Evolutionary conservation across 2,888 invertebrate species (phyloP), one percentile per base, ranked within the genome.

Genomic region (Holacanthella duospinosa): DNA sequence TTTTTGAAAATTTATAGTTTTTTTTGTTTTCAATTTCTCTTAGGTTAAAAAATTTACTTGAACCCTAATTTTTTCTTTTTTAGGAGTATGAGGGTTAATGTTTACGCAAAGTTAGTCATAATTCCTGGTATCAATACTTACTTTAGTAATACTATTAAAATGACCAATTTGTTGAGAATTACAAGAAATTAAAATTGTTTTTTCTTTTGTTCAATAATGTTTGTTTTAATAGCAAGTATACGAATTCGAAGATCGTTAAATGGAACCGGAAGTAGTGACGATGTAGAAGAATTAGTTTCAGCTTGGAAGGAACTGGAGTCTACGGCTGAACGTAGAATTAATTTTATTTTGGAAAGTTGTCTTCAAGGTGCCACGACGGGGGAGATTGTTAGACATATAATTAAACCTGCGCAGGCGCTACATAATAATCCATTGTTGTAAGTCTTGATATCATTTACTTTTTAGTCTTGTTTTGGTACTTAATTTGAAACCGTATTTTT

Each of bases 271-370:
- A 16, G 9, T 36, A 16, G 16, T 9, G 36, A 36, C 16, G 36
- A 36, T 16, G 16, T 6, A 16, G 55, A 55, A 55, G 21, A 6
- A 4, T 16, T 27, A 28, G 3, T 58, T 3, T 29, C 6, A 29
- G 29, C 29, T 24, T 58, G 58, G 58, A 43, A 28, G 29, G 36
- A 58, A 29, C 58, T 58, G 3, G 58, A 58, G 29, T 24, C 29
- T 58, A 28, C 29, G 16, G 29, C 36, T 6, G 36, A 24, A 3
- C 29, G 25, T 3, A 2, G 3, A 9, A 29, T 58, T 58, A 3
- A 28, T 21, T 58, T 58, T 29, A 9, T 6, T 21, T n/a, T 58
- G 58, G 25, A 43, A 3, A 21, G 21, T 24, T 58, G 58, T 24
- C 3, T 29, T 2, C 19, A 43, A 9, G 58, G 9, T 6, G 58